phyloP scores from a whole-genome alignment of 2,113 vertebrate species.

The Alethe diademata region DNA sequence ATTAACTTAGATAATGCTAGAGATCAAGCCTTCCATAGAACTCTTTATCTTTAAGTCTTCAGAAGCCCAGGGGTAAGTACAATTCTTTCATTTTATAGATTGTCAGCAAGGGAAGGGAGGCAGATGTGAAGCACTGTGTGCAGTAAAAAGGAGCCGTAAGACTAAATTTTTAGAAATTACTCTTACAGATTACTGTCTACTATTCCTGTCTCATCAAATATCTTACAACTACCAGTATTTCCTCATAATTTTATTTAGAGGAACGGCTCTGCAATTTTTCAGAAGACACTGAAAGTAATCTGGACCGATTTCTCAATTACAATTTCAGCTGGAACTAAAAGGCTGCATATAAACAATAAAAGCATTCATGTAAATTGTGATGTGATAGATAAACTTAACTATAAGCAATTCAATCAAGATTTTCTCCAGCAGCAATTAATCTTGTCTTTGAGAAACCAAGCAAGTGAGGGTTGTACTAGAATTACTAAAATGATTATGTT shows the following conservation, averaged over 20 bases:
- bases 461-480: background rate
- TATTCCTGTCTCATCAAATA: background rate
- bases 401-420: background rate
- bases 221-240: background rate
- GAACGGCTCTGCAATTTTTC: background rate
- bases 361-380: background rate
- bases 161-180: background rate
- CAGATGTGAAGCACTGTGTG: background rate
- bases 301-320: background rate
- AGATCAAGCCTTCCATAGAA: background rate
- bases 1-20: background rate
- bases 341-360: background rate
- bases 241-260: background rate
- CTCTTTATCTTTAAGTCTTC: background rate
- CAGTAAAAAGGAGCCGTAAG: background rate
- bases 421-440: background rate
- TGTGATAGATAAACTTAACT: background rate
- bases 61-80: background rate
- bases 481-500: background rate
- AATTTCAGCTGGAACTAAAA: background rate
- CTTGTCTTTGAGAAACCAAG: background rate
- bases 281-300: background rate
- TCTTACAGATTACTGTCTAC: background rate
- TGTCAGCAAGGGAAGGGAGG: background rate
- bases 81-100: background rate